phyloP scores from a whole-genome alignment of 2,888 invertebrate species.

The Metalampra italica region DNA sequence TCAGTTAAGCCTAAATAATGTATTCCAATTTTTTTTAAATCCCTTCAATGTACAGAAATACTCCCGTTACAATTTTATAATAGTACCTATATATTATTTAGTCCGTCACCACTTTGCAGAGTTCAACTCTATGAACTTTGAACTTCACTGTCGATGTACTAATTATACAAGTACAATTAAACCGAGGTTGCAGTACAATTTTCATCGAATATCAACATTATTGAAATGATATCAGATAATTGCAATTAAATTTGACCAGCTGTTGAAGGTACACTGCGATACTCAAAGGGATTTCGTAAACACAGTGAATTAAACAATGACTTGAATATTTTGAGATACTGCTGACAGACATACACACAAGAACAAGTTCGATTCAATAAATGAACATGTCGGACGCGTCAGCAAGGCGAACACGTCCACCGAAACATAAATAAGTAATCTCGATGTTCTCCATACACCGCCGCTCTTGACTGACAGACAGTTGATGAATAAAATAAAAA shows the following conservation, averaged over 20 bases:
- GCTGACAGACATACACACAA: slow-evolving; percentile 25
- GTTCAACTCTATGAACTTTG: too few relatives aligned
- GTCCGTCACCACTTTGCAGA: too few relatives aligned
- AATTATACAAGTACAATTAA: too few relatives aligned
- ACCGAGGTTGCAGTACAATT: too few relatives aligned
- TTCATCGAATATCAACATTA: not conserved
- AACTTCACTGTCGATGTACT: too few relatives aligned
- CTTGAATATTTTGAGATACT: slow-evolving; percentile 20
- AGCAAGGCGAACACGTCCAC: slow-evolving; percentile 45
- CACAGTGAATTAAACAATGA: slow-evolving; percentile 14
- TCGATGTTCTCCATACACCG: slow-evolving; percentile 38
- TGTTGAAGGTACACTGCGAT: not conserved
- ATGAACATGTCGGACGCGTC: slow-evolving; percentile 28
- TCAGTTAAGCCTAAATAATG: too few relatives aligned
- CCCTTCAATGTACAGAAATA: too few relatives aligned
- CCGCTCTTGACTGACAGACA: slow-evolving; percentile 17
- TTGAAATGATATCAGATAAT: not conserved
- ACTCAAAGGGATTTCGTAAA: slow-evolving; percentile 1
- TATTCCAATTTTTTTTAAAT: too few relatives aligned
- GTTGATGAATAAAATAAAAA: slow-evolving; percentile 32
- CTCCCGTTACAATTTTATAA: too few relatives aligned
- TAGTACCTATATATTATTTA: too few relatives aligned
- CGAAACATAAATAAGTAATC: slow-evolving; percentile 51
- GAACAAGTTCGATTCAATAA: slow-evolving; percentile 29
- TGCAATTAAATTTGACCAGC: not conserved